Conservation (phyloP, 1,140 invertebrate genomes). For the Drosophila aff. region DNA sequence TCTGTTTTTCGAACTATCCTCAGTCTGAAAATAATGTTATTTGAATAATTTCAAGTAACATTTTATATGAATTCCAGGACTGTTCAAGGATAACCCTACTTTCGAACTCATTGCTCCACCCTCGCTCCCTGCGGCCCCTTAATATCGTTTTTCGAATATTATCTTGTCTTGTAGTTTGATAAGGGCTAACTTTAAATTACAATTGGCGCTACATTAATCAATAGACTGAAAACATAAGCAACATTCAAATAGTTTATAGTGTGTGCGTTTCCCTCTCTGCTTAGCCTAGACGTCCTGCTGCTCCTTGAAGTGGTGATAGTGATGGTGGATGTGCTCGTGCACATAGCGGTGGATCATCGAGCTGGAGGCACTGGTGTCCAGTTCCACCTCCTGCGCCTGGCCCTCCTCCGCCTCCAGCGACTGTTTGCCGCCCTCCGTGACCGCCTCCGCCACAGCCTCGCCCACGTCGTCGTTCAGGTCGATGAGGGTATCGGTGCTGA, state of each 20-base stretch:
- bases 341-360: conserved; percentile 87
- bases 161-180: conserved; percentile 21
- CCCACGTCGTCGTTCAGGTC: conserved; percentile 73
- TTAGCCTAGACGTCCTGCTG: conserved; percentile 69
- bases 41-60: neutral
- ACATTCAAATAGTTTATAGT: conserved; percentile 57
- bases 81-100: neutral
- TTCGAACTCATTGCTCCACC: conserved; percentile 1
- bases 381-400: conserved; percentile 83
- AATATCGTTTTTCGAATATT: conserved; percentile 46
- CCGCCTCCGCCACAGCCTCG: conserved; percentile 68
- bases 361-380: conserved; percentile 77
- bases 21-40: too few relatives aligned
- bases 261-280: neutral
- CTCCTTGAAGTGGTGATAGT: conserved; percentile 91
- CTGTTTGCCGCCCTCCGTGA: conserved; percentile 49
- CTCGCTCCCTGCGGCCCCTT: neutral
- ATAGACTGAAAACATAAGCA: conserved; percentile 68
- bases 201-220: conserved; percentile 73
- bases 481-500: conserved; percentile 71
- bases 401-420: conserved; percentile 52
- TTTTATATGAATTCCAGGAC: neutral
- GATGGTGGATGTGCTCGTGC: conserved; percentile 93
- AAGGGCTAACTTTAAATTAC: conserved; percentile 65
- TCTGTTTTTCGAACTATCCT: neutral